Base-by-base conservation (phyloP, 2,797 vertebrate genomes). In the Eulemur mongoz region DNA sequence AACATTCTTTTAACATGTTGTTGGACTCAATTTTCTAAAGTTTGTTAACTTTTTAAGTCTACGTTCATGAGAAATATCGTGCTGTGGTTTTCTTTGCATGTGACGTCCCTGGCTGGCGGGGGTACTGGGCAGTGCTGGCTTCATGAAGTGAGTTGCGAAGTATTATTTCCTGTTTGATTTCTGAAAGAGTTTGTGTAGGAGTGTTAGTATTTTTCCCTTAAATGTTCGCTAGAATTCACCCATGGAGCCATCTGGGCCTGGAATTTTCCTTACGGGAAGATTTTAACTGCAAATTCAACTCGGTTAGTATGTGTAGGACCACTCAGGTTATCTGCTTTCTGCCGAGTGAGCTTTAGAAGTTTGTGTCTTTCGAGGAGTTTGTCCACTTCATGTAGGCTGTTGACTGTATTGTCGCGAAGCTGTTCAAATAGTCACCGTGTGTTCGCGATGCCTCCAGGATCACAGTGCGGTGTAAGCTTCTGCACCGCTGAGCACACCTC, bases 311-410 rank as follows among this genome's bases (percentile, higher is more conserved):
- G 10, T 17, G 0, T 7, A 40, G 48, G 13, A 54, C 35, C 1
- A 23, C 15, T 35, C 7, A 15, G 35, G 48, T 13, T 32, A 32
- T 5, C 45, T 22, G 6, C 20, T 43, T 76, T 52, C 30, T 65
- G 7, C 30, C 6, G 22, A 27, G 22, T 13, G 14, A 27, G 35
- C 20, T 27, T n/a, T 15, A n/a, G 35, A 12, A 40, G 6, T 20
- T 40, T 67, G 15, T 20, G 3, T 45, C 35, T 45, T 38, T 67
- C 43, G 25, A 15, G 63, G 14, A 32, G 23, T 23, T 30, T 73
- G 30, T 32, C 2, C 17, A 18, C 61, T 38, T 30, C n/a, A 1
- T 5, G 52, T 3, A 1, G 0, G 23, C 65, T 15, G 23, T 15
- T 15, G 65, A 10, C 13, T 14, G 48, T 14, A 4, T 2, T 2